Base-by-base conservation (phyloP, 1,140 invertebrate species). In the Parasteatoda tepidariorum region DNA sequence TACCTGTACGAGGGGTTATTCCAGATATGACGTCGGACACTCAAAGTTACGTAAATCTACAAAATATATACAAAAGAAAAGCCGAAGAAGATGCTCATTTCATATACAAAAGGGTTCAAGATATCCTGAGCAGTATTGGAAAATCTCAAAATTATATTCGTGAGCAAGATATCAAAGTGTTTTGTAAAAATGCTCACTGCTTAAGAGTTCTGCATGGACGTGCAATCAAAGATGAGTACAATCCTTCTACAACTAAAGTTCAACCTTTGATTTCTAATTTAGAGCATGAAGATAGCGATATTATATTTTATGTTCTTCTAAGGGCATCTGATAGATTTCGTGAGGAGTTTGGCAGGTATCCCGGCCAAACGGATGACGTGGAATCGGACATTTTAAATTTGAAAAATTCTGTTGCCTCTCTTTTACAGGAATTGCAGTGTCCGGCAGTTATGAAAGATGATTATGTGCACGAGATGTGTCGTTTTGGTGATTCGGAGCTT, bases 1-100 rank as follows among this genome's bases (percentile, higher is more conserved):
- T 99, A 28, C 98, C 98, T 9, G 87, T 99, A 4, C 92, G 94
- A 86, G 98, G 98, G 26, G 92, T 94, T n/a, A 90, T 99, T 64
- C 98, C 98, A 18, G 98, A 99, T 89, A 99, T 99, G 98, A 97
- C 96, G 13, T 94, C 97, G 22, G 97, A 99, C 87, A 98, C 98
- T 13, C 92, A 94, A 71, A 93, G 95, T 87, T 99, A 98, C 89
- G 93, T 99, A 70, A 91, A 93, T 79, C 90, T 99, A 71, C 96
- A 98, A 89, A 95, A 96, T 90, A 91, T 98, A 33, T 98, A 97
- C 88, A 92, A 93, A 59, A 92, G 93, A 41, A 95, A 97, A 90
- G 95, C 97, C 2, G 89, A 92, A 41, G 90, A 93, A 84, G 96
- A 98, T 90, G 92, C 93, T 0, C 94, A 96, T 88, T 90, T 92